Conservation (phyloP, 64 coral and sea anemone genomes). For the Stichodactyla helianthus region DNA sequence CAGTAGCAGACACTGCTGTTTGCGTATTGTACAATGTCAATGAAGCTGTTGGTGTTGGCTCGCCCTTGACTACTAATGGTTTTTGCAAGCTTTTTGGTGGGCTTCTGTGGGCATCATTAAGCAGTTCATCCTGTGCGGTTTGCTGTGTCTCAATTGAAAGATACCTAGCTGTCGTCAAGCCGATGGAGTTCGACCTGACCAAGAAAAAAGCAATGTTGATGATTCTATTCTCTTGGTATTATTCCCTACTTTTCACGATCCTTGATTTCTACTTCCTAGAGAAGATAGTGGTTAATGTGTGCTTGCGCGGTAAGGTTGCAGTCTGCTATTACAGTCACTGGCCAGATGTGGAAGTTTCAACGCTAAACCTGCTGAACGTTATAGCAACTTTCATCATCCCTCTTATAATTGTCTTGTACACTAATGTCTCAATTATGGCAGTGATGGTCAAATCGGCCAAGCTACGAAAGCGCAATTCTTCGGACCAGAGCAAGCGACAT, state of each 20-base stretch:
- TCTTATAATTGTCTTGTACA: conserved; percentile 47
- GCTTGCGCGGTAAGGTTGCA: conserved; percentile 41
- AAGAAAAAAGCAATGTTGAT: conserved; percentile 56
- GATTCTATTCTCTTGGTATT: conserved; percentile 85
- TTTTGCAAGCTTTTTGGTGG: conserved; percentile 77
- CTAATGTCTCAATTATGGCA: conserved; percentile 58
- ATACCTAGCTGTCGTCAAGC: conserved; percentile 68
- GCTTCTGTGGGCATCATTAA: conserved; percentile 53
- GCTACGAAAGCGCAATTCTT: conserved; percentile 8
- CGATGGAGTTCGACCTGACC: conserved; percentile 70
- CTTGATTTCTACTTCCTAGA: conserved; percentile 81
- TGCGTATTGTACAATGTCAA: conserved; percentile 80
- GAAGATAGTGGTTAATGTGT: conserved; percentile 27
- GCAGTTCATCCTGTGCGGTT: conserved; percentile 52
- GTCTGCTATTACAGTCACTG: conserved; percentile 56
- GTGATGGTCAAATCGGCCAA: conserved; percentile 43
- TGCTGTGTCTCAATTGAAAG: conserved; percentile 78
- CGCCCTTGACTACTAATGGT: conserved; percentile 27
- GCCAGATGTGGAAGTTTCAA: conserved; percentile 42
- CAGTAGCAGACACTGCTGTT: conserved; percentile 76
- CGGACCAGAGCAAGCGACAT: conserved; percentile 10
- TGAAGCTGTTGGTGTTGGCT: conserved; percentile 59
- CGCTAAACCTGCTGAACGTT: conserved; percentile 45
- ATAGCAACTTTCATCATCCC: conserved; percentile 78
- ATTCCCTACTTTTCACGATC: conserved; percentile 60